Evolutionary conservation across 2,113 vertebrate species (phyloP).

Genomic region (Leptodactylus fuscus): DNA sequence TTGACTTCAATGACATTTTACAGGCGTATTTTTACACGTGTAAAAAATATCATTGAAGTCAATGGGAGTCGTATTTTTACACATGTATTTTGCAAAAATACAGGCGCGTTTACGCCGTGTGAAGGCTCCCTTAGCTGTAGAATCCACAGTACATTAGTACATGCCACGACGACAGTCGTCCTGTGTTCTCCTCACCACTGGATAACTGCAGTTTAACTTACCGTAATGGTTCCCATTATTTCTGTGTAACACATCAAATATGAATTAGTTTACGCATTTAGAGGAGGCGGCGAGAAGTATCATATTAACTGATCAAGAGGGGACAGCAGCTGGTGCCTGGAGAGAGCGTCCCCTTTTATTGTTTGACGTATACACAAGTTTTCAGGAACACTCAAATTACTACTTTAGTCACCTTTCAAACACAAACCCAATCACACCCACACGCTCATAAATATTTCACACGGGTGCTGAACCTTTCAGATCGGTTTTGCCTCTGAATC

Average conservation of each 20-base stretch:
- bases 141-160: too few relatives aligned
- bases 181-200: not conserved
- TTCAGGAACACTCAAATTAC: slow-evolving; percentile 49
- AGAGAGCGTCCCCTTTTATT: slow-evolving; percentile 20
- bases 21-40: too few relatives aligned
- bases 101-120: too few relatives aligned
- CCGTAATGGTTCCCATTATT: slow-evolving; percentile 27
- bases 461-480: slow-evolving; percentile 35
- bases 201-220: not conserved
- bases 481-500: slow-evolving; percentile 8
- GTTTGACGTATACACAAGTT: slow-evolving; percentile 25
- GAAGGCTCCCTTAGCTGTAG: too few relatives aligned
- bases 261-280: slow-evolving; percentile 35
- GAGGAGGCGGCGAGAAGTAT: slow-evolving; percentile 12
- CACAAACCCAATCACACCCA: slow-evolving; percentile 42
- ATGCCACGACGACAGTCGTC: too few relatives aligned
- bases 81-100: too few relatives aligned
- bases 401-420: slow-evolving; percentile 39
- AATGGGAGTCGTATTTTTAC: too few relatives aligned
- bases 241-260: slow-evolving; percentile 43
- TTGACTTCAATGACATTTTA: too few relatives aligned
- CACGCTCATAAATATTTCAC: slow-evolving; percentile 52
- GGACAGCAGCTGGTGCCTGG: slow-evolving; percentile 39
- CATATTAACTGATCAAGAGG: slow-evolving; percentile 23
- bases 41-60: too few relatives aligned